Evolutionary conservation across 2,113 vertebrate species (phyloP), one percentile per base, ranked within the genome.

Genomic region (Rhinolophus sinicus): DNA sequence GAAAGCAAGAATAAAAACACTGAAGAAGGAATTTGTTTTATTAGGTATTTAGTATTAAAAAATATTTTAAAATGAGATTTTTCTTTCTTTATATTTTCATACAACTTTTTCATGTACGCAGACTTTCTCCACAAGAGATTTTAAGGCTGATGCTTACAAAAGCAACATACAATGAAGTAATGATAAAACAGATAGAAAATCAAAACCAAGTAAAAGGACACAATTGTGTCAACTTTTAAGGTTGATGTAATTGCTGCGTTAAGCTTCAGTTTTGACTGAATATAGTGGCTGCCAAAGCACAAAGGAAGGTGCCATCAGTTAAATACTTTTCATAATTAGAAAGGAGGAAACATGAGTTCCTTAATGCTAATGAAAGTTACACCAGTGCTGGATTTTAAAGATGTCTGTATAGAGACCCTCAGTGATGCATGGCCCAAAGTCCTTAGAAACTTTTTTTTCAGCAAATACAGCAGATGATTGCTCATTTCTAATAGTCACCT

Each of bases 201-300:
- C 12, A 83, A 95, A 95, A 72, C 35, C 58, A 72, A 97, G 72
- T 50, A 35, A 95, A 70, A 88, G 28, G 80, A 85, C 26, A 56
- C 50, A 84, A 3, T 60, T 62, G 4, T 72, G 44, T 65, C 65
- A 21, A 2, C 19, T 47, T 93, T 58, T 47, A 33, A 86, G 54
- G 64, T 40, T 69, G 90, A 35, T 78, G 1, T 64, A 52, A 85
- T 58, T 86, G 33, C 14, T 80, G 6, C 8, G 47, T 56, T 64
- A 88, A 60, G 18, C n/a, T 70, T 85, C 15, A 54, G 52, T 85
- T 80, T 81, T 95, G 44, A 77, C 8, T 69, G 14, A 94, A 50
- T 50, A 21, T 54, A 76, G n/a, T 85, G 58, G 30, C 2, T 78
- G 40, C 33, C 24, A 84, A 33, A 62, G 5, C 26, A 35, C 8